Base-by-base conservation (phyloP, 2,888 invertebrate genomes). In the Agonopterix subpropinquella region DNA sequence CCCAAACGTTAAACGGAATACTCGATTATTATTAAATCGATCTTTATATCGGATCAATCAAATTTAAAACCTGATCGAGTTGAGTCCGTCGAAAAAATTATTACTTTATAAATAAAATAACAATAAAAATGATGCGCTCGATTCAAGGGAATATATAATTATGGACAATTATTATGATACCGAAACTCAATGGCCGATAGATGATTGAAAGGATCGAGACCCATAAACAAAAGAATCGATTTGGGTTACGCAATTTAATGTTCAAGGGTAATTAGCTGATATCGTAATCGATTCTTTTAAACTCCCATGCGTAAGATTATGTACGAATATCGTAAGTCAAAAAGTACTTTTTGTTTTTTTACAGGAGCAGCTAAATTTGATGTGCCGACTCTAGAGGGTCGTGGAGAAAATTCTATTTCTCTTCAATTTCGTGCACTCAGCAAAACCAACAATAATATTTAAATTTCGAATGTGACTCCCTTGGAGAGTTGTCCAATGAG, bases 71-170 rank as follows among this genome's bases (percentile, higher is more conserved):
- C 75, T 81, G 83, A 86, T 87, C 79, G 78, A 80, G 73, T 82
- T 79, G 77, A 76, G 79, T 70, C 73, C 76, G 77, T 77, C 72
- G 79, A 82, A 82, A 81, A 85, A 86, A 86, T 83, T 85, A 86
- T 84, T 82, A 87, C 83, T 85, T 87, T 87, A 87, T 88, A 88
- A 88, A 88, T 88, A 88, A 88, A 88, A 88, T 88, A 88, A 86
- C 87, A 88, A 88, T 88, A 88, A 88, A 87, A 88, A 77, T 70
- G 87, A 86, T 81, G 85, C 80, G 79, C 77, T 70, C 65, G 70
- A 78, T 78, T 80, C 80, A 80, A 80, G 84, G 81, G 86, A 84
- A 85, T 86, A 83, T 88, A 80, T 88, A 88, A 88, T 88, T 88
- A 88, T 85, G 88, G 83, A 83, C 87, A 88, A 88, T 88, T 88